These are phyloP conservation scores for Agriopis leucophaearia DNA, from an alignment of 2,888 invertebrate species.

Conservation along the genomic window DNA sequence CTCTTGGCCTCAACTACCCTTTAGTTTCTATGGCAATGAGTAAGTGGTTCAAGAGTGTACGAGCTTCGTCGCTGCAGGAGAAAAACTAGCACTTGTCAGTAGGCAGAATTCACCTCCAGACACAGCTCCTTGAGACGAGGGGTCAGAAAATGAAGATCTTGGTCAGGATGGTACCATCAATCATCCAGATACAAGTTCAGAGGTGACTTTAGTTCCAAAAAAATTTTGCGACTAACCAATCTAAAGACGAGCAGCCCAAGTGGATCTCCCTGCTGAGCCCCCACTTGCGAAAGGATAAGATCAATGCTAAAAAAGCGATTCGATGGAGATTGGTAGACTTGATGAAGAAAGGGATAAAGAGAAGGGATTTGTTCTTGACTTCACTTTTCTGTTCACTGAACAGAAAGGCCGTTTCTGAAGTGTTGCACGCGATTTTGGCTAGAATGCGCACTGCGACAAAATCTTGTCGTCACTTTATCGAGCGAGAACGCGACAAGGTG, in stretches of 20 bases:
- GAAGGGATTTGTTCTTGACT: too few relatives aligned
- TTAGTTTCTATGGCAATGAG: too few relatives aligned
- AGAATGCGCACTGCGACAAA: too few relatives aligned
- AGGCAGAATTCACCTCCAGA: background rate
- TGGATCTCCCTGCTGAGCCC: constrained; percentile 9
- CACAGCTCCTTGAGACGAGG: background rate
- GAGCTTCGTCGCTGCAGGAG: background rate
- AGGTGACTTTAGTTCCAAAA: constrained; percentile 1
- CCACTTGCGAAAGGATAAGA: background rate
- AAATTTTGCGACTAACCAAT: background rate
- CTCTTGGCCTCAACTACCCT: too few relatives aligned
- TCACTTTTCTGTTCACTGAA: too few relatives aligned
- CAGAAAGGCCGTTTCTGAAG: background rate
- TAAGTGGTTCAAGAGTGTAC: background rate
- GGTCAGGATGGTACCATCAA: background rate
- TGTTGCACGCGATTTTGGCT: too few relatives aligned
- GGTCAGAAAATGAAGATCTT: background rate
- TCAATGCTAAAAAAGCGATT: background rate
- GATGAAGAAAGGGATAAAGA: too few relatives aligned
- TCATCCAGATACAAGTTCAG: background rate
- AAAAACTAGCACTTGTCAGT: background rate
- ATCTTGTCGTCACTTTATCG: too few relatives aligned
- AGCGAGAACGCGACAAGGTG: too few relatives aligned
- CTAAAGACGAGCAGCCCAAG: constrained; percentile 9
- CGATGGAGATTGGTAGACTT: background rate